These are phyloP conservation scores for Drosophila maculinotata DNA, from an alignment of 2,888 invertebrate genomes.

Conservation along the genomic window DNA sequence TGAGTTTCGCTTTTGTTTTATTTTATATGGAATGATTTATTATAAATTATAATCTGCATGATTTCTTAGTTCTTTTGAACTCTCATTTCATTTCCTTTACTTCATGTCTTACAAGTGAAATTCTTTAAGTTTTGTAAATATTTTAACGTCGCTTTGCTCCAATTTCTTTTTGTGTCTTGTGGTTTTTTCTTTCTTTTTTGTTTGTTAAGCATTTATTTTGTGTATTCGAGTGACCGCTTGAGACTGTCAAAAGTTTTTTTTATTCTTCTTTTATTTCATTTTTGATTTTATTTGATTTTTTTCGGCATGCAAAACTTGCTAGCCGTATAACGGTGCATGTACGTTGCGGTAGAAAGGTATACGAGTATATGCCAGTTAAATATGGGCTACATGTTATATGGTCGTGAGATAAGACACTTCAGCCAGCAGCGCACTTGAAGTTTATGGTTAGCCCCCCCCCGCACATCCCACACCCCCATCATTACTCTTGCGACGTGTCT, in stretches of 20 bases:
- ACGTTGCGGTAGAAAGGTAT: conserved; percentile 4
- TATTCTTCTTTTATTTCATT: conserved; percentile 4
- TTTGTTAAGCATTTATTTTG: conserved; percentile 37
- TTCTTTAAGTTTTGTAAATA: conserved; percentile 29
- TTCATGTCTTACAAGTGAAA: conserved; percentile 25
- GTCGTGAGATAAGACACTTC: conserved; percentile 70
- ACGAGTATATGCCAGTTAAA: conserved; percentile 9
- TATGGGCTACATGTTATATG: conserved; percentile 54
- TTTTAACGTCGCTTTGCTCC: conserved; percentile 44
- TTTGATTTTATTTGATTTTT: conserved; percentile 13
- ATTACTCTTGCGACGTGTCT: conserved; percentile 47
- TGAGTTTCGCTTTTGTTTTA: neutral
- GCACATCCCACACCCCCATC: neutral
- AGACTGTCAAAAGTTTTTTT: conserved; percentile 36
- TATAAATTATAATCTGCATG: neutral
- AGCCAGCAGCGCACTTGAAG: conserved; percentile 65
- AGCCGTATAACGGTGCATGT: conserved; percentile 56
- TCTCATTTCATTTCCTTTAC: neutral
- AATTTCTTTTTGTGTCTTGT: too few species aligned
- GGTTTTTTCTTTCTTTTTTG: conserved; percentile 14
- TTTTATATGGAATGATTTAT: too few species aligned
- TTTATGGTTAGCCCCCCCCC: conserved; percentile 42
- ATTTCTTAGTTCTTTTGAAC: neutral
- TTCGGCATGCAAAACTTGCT: conserved; percentile 53
- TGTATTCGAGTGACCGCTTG: conserved; percentile 37